These are phyloP conservation scores for Pseudococcus jackbeardsleyi DNA, from an alignment of 2,888 invertebrate species.

Conservation along the genomic window DNA sequence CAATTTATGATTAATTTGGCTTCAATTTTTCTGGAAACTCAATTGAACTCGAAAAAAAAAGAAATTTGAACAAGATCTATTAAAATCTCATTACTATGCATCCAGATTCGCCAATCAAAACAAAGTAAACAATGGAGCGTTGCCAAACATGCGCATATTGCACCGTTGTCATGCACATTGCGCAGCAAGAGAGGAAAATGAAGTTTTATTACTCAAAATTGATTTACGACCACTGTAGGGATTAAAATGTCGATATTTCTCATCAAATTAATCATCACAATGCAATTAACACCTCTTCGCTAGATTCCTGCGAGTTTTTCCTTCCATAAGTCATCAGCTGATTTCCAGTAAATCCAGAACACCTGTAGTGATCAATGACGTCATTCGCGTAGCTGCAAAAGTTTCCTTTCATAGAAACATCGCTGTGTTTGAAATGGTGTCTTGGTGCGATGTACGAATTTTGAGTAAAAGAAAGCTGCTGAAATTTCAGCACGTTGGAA, in stretches of 20 bases:
- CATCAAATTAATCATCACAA: neutral
- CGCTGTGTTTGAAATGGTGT: conserved; percentile 18
- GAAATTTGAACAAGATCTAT: neutral
- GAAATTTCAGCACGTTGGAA: neutral
- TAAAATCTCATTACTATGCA: neutral
- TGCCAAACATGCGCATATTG: conserved; percentile 16
- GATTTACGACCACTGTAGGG: neutral
- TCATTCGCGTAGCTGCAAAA: conserved; percentile 26
- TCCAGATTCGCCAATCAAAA: neutral
- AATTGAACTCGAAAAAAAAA: neutral
- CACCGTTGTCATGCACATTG: conserved; percentile 2
- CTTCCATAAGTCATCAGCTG: neutral
- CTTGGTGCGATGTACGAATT: neutral
- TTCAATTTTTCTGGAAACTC: neutral
- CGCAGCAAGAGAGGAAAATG: neutral
- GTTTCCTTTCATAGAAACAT: conserved; percentile 13
- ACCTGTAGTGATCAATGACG: conserved; percentile 36
- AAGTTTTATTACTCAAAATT: neutral
- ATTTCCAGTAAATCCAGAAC: conserved; percentile 23
- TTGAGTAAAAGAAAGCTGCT: neutral
- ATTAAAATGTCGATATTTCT: neutral
- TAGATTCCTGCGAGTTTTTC: neutral
- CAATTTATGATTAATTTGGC: no score
- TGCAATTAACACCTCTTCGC: neutral
- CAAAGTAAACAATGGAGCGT: neutral